phyloP scores from a whole-genome alignment of 2,888 invertebrate species.

The Drosophila paranaensis region DNA sequence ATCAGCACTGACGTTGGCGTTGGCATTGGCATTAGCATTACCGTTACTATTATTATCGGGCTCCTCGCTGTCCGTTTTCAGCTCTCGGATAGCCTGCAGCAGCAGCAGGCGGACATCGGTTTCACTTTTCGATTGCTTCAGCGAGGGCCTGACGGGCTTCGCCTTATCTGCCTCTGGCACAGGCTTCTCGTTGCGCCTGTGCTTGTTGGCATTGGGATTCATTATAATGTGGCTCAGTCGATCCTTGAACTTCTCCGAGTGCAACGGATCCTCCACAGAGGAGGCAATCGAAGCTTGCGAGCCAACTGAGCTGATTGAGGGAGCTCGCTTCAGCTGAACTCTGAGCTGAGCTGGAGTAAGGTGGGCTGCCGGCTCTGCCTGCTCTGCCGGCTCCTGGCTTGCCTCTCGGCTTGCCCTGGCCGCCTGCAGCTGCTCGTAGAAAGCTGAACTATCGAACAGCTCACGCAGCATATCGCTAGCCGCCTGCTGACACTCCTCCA shows the following conservation, averaged over 20 bases:
- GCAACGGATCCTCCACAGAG: constrained; percentile 70
- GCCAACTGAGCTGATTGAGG: constrained; percentile 32
- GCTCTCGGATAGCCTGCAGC: constrained; percentile 68
- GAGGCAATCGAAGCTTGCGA: constrained; percentile 62
- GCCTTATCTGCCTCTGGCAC: constrained; percentile 5
- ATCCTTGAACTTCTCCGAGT: constrained; percentile 78
- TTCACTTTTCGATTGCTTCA: constrained; percentile 83
- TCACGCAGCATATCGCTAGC: constrained; percentile 71
- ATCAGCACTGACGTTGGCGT: constrained; percentile 4
- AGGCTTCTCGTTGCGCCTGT: constrained; percentile 27
- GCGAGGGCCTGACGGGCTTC: constrained; percentile 38
- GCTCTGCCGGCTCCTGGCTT: background rate
- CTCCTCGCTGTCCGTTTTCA: constrained; percentile 59
- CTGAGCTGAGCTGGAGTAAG: constrained; percentile 1
- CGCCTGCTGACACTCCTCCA: constrained; percentile 54
- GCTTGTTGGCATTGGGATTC: constrained; percentile 41
- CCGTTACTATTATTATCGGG: constrained; percentile 16
- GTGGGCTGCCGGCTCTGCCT: background rate
- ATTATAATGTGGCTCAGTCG: constrained; percentile 76
- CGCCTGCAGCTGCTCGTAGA: constrained; percentile 60
- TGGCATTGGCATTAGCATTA: constrained; percentile 2
- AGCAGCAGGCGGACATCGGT: constrained; percentile 73
- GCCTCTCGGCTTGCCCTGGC: constrained; percentile 6
- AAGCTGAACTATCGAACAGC: constrained; percentile 66
- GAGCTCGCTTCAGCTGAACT: constrained; percentile 22